Evolutionary conservation across 2,888 invertebrate species (phyloP), one percentile per base, ranked within the genome.

Genomic region (Uloborus plumipes): DNA sequence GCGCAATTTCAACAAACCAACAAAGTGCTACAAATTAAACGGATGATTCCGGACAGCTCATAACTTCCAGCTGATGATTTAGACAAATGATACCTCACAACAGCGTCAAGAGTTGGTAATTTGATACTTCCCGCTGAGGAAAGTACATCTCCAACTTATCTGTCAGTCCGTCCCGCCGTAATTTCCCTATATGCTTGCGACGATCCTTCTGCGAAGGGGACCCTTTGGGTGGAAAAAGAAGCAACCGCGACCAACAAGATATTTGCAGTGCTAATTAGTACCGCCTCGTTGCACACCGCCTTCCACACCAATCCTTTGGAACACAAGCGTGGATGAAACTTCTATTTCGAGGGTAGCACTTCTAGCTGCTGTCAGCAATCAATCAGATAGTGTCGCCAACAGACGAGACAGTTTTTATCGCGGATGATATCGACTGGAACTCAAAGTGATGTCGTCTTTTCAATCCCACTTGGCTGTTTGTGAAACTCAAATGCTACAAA

Each of bases 311-410:
- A 39, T 64, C 64, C 64, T 39, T 62, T 15, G 15, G 31, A 59
- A 22, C 14, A 18, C 22, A 59, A 39, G 39, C 39, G 39, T 39
- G 39, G 39, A 26, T 9, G 49, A 39, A 20, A 22, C 14, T 26
- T 64, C 78, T 79, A 79, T 79, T 79, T 73, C 73, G 20, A 62
- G 72, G 58, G 50, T n/a, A n/a, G 26, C 47, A 47, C 72, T 69
- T 31, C 53, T 39, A 39, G 62, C 79, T 79, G 79, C 73, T 79
- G 79, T 79, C 79, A 79, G 79, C 72, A 66, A 79, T 79, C 79
- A 79, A 79, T 79, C 79, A 67, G 77, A 61, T 77, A 26, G 26
- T 61, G 69, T 69, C 69, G 64, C 64, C 73, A 51, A 22, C 13
- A 51, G 69, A 69, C 51, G 72, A 79, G 79, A 79, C 79, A 53